Base-by-base conservation (phyloP, 2,797 vertebrate genomes). In the Acanthurus tractus region DNA sequence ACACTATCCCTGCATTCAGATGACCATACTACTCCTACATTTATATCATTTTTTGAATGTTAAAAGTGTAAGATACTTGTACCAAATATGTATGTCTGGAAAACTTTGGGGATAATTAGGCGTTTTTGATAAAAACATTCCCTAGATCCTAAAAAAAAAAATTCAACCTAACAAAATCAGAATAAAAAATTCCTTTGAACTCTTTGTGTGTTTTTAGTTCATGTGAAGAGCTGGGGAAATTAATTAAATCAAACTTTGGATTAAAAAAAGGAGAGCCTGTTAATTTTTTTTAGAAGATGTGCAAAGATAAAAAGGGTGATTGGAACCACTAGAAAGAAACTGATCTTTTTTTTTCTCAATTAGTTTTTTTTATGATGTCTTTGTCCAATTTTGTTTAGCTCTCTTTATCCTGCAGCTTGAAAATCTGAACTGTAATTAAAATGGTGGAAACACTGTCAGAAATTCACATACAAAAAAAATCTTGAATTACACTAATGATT, bases 381-480 rank as follows among this genome's bases (percentile, higher is more conserved):
- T 14, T 15, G 53, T 20, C 48, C 1, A 12, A 57, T 34, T 42
- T 8, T 13, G 36, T 72, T 14, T 25, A 44, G 17, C 14, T 53
- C 18, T 36, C 17, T 45, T 11, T 23, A 18, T 17, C 38, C 18
- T 34, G 7, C 36, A 57, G 3, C 25, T 23, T 14, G n/a, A 45
- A 36, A 74, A 22, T 14, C 53, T 46, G 8, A 63, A 46, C 45
- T 52, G 65, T n/a, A 48, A 68, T 63, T 63, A 53, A 52, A 52
- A 52, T 52, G 50, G 10, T 10, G 13, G 20, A 10, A 50, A 22
- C 11, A 13, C 12, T 50, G 17, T 14, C 3, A 49, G 18, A 49
- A 50, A 12, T 50, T 12, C 3, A 4, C 10, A 22, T 22, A 20
- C 48, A n/a, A 52, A 67, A 34, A n/a, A 34, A 34, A 34, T 34